These are phyloP conservation scores for Hestina assimilis DNA, from an alignment of 1,140 invertebrate genomes.

Conservation along the genomic window DNA sequence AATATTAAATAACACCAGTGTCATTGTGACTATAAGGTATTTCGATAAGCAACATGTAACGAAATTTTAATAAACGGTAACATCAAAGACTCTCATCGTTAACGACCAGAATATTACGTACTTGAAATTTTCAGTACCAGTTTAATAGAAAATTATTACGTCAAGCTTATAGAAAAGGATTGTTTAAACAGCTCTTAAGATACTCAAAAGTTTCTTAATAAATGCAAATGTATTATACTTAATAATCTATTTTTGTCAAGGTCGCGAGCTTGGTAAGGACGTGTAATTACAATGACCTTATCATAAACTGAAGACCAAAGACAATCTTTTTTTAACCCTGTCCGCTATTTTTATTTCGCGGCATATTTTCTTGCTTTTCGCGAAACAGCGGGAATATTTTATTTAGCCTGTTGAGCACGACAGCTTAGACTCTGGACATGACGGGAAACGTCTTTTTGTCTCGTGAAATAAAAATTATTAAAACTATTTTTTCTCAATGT, in stretches of 20 bases:
- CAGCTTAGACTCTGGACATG: conserved; percentile 17
- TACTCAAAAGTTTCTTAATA: conserved; percentile 7
- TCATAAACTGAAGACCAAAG: conserved; percentile 4
- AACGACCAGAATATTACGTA: conserved; percentile 30
- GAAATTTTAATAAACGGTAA: conserved; percentile 35
- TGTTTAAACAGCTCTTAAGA: conserved; percentile 14
- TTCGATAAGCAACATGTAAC: conserved; percentile 16
- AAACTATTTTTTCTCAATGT: conserved; percentile 8
- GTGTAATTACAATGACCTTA: conserved; percentile 20
- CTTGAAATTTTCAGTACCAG: conserved; percentile 34
- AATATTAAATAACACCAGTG: background rate
- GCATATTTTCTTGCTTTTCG: conserved; percentile 23
- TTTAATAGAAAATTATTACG: conserved; percentile 37
- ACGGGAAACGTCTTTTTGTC: conserved; percentile 19
- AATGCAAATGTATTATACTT: conserved; percentile 7
- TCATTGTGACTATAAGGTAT: conserved; percentile 6
- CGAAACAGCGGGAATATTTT: conserved; percentile 20
- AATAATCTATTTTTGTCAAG: no score
- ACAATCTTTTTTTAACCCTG: conserved; percentile 7
- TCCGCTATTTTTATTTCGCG: conserved; percentile 18
- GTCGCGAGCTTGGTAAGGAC: conserved; percentile 3
- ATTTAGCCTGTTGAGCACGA: conserved; percentile 27
- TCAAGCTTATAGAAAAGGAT: conserved; percentile 17
- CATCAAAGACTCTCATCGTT: conserved; percentile 33
- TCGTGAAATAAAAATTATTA: conserved; percentile 16